Evolutionary conservation across 2,888 invertebrate genomes (phyloP).

Genomic region (Phengaris arion): DNA sequence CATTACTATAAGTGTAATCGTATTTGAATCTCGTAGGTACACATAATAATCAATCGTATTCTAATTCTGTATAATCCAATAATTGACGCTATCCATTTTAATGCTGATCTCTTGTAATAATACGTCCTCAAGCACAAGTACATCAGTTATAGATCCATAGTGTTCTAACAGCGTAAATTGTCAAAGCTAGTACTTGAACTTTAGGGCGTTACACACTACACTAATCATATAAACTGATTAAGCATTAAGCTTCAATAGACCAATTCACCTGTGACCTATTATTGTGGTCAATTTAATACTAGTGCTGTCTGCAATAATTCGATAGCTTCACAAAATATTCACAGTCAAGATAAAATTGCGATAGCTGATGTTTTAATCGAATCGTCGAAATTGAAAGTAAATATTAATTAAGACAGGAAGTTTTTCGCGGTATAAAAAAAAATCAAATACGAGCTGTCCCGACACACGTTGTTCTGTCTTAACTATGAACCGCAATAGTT

Average conservation of each 20-base stretch:
- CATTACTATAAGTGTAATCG: not conserved
- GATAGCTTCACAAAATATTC: not conserved
- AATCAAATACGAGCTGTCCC: too few relatives aligned
- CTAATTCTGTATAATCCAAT: conserved; percentile 9
- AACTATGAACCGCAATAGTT: too few relatives aligned
- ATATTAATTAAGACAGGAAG: too few relatives aligned
- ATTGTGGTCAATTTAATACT: not conserved
- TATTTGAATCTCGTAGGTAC: not conserved
- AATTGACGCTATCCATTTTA: not conserved
- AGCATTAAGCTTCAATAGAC: conserved; percentile 10
- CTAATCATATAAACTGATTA: conserved; percentile 25
- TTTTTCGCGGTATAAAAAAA: too few relatives aligned
- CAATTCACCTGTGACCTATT: conserved; percentile 24
- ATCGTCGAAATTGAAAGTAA: too few relatives aligned
- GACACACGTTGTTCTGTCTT: too few relatives aligned
- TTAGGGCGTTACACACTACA: not conserved
- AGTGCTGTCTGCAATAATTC: not conserved
- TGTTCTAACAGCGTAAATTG: not conserved
- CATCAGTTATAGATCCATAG: not conserved
- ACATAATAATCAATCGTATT: not conserved
- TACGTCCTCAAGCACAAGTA: not conserved
- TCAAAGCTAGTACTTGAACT: conserved; percentile 12
- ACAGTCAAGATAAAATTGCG: not conserved
- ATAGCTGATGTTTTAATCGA: too few relatives aligned
- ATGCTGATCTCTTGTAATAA: not conserved